These are phyloP conservation scores for Pluvianellus socialis DNA, from an alignment of 2,113 vertebrate genomes.

Conservation along the genomic window DNA sequence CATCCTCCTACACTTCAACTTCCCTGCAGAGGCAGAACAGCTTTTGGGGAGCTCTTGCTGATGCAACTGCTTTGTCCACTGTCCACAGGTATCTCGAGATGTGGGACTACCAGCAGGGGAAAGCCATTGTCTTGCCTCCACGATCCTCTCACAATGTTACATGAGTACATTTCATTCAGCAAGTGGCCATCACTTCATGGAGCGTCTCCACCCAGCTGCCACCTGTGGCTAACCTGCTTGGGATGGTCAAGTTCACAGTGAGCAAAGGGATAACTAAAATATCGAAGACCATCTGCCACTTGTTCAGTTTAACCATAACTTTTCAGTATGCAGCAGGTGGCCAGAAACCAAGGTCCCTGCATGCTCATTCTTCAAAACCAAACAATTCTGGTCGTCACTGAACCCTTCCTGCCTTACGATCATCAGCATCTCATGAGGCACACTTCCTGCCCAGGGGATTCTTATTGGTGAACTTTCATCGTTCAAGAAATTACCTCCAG, in stretches of 20 bases:
- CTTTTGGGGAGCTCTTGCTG: neutral
- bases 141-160: rapidly evolving
- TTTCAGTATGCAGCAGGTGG: neutral
- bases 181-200: neutral
- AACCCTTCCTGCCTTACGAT: neutral
- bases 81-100: neutral
- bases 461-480: rapidly evolving
- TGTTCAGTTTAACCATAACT: neutral
- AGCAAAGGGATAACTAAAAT: neutral
- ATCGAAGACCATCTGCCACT: neutral
- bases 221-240: neutral
- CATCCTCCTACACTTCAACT: neutral
- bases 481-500: neutral
- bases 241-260: neutral
- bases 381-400: neutral
- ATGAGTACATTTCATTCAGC: neutral
- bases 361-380: neutral
- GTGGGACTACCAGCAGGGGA: rapidly evolving
- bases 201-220: neutral
- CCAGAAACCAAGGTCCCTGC: neutral
- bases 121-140: neutral
- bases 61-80: neutral
- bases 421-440: neutral
- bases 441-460: neutral
- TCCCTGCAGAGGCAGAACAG: neutral